A percentile compares a stretch with the other conserved stretches of the same genome.
phyloP scores from a whole-genome alignment of 2,797 vertebrate species.

The Notamacropus eugenii region DNA sequence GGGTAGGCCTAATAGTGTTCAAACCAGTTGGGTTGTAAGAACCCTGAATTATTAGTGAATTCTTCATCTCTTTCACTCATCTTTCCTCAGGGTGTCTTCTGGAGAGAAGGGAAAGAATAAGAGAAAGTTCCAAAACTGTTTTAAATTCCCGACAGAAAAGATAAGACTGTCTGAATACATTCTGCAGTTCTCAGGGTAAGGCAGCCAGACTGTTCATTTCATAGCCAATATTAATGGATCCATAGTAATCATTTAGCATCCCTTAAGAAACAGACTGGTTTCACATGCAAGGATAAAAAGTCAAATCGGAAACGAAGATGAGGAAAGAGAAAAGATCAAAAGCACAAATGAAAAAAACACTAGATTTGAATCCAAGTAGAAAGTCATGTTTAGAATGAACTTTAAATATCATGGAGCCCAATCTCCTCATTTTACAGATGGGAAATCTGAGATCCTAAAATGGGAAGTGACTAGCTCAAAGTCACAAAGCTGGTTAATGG shows the following conservation, averaged over 20 bases:
- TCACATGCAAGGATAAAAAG: slow-evolving; percentile 52
- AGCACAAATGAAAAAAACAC: background rate
- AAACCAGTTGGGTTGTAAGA: background rate
- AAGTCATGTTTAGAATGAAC: background rate
- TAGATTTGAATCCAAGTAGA: background rate
- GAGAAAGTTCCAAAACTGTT: slow-evolving; percentile 65
- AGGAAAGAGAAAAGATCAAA: background rate
- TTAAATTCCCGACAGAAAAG: slow-evolving; percentile 76
- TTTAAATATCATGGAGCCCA: background rate
- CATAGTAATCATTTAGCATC: slow-evolving; percentile 75
- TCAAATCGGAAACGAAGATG: background rate
- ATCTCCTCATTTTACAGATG: background rate
- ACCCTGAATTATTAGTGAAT: slow-evolving; percentile 33
- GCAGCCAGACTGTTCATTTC: slow-evolving; percentile 72
- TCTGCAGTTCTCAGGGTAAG: slow-evolving; percentile 60
- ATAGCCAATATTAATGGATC: slow-evolving; percentile 55
- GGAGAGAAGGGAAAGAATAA: slow-evolving; percentile 65
- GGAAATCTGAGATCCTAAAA: background rate
- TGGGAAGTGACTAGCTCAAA: background rate
- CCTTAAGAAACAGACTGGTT: slow-evolving; percentile 74
- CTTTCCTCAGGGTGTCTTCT: slow-evolving; percentile 65
- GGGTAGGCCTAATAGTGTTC: background rate
- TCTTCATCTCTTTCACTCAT: slow-evolving; percentile 62
- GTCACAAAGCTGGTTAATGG: background rate
- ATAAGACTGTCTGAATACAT: slow-evolving; percentile 55